A percentile compares a stretch with the other conserved stretches of the same genome.
These are phyloP conservation scores for Frankliniella intonsa DNA, from an alignment of 2,888 invertebrate species.

Conservation along the genomic window DNA sequence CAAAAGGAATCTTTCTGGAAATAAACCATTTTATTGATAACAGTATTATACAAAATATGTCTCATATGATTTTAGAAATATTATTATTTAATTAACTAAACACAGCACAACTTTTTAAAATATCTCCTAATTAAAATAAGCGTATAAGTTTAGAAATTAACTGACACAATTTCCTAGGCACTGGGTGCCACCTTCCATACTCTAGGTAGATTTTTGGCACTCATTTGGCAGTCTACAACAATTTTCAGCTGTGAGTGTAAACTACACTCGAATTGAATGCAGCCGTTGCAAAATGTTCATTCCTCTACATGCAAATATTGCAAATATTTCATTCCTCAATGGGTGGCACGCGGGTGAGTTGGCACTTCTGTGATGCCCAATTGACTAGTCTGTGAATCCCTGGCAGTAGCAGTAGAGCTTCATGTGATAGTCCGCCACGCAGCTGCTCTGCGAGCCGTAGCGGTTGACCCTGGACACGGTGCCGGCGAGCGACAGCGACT, in stretches of 20 bases:
- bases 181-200: no score
- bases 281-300: no score
- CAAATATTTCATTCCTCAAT: no score
- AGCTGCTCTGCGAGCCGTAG: constrained; percentile 75
- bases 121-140: not conserved
- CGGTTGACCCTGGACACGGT: constrained; percentile 72
- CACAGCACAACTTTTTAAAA: not conserved
- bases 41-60: constrained; percentile 20
- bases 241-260: no score
- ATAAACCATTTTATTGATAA: constrained; percentile 12
- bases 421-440: constrained; percentile 67
- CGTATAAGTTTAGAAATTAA: not conserved
- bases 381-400: not conserved
- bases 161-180: no score
- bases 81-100: not conserved
- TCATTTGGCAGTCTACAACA: no score
- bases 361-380: no score
- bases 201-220: no score
- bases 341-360: no score
- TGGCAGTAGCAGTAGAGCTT: constrained; percentile 73
- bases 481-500: constrained; percentile 57
- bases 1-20: not conserved
- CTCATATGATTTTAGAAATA: not conserved
- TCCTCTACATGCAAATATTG: no score
- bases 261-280: no score